Base-by-base conservation (phyloP, 2,888 invertebrate genomes). In the Diaprepes abbreviatus region DNA sequence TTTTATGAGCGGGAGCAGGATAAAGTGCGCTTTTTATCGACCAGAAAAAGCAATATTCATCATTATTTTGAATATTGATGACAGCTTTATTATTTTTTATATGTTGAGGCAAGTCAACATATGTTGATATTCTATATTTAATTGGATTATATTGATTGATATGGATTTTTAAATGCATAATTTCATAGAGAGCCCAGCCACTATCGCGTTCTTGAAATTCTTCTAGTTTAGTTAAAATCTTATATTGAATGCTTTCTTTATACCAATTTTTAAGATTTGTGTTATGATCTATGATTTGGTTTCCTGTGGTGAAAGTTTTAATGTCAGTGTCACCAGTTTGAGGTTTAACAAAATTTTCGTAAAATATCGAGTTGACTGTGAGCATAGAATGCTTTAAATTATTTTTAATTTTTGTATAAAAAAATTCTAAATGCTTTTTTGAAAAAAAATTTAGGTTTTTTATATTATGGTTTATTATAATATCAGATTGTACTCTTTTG, bases 11-110 rank as follows among this genome's bases (percentile, higher is more conserved):
- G 2, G 24, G 6, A 28, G 19, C 40, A 19, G 59, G 59, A 43
- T 59, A 43, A 24, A 59, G 28, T n/a, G 59, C 59, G 4, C 6
- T 2, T 14, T 54, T 21, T 36, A 60, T 43, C 28, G 31, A 60
- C 60, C 60, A 60, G 9, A 60, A 19, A 17, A 60, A 60, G 31
- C 60, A 60, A 60, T 60, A 60, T 45, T 2, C 19, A 67, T 78
- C 79, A 7, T 74, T 9, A 66, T 77, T 79, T 57, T 75, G 59
- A 0, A 79, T 73, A 70, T 79, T 78, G n/a, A 79, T 65, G 33
- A 73, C 70, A 2, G 77, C 75, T 10, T 72, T 52, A 40, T 72
- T 77, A 1, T 45, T 70, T 54, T 64, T 33, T 16, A 79, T 75
- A 43, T 66, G 33, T n/a, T 55, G 6, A 0, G 76, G 76, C 43